Evolutionary conservation across 2,888 invertebrate species (phyloP).

Genomic region (Drosophila kuntzei): DNA sequence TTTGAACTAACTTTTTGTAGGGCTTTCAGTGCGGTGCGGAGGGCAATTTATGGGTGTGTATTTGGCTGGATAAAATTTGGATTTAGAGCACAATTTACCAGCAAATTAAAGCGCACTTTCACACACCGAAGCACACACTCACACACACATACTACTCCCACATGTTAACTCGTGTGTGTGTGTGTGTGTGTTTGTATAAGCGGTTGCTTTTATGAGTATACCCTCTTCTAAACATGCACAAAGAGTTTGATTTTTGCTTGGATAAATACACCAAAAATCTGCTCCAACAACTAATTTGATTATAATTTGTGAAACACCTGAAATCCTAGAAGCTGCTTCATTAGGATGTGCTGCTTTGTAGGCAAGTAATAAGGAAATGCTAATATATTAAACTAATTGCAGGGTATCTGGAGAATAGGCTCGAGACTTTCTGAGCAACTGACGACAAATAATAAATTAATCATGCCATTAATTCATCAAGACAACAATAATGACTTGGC

Average conservation of each 20-base stretch:
- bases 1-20: constrained; percentile 19
- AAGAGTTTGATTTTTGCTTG: background rate
- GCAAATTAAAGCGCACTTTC: constrained; percentile 72
- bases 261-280: background rate
- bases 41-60: constrained; percentile 55
- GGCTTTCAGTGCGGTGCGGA: background rate
- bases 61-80: constrained; percentile 64
- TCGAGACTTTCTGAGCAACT: too few relatives aligned
- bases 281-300: background rate
- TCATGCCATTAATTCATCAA: background rate
- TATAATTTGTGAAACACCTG: too few relatives aligned
- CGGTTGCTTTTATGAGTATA: constrained; percentile 21
- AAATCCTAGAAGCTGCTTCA: too few relatives aligned
- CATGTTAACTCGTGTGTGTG: constrained; percentile 21
- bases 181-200: constrained; percentile 38
- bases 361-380: too few relatives aligned
- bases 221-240: constrained; percentile 12
- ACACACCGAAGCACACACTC: constrained; percentile 45
- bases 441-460: background rate
- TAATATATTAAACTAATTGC: too few relatives aligned
- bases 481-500: background rate
- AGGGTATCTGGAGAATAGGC: too few relatives aligned
- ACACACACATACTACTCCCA: constrained; percentile 1
- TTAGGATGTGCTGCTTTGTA: too few relatives aligned
- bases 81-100: constrained; percentile 76